Percentiles rank a stretch among this genome's conserved stretches.
These are phyloP conservation scores for Cephus nigrinus DNA, from an alignment of 2,888 invertebrate genomes.

Conservation along the genomic window DNA sequence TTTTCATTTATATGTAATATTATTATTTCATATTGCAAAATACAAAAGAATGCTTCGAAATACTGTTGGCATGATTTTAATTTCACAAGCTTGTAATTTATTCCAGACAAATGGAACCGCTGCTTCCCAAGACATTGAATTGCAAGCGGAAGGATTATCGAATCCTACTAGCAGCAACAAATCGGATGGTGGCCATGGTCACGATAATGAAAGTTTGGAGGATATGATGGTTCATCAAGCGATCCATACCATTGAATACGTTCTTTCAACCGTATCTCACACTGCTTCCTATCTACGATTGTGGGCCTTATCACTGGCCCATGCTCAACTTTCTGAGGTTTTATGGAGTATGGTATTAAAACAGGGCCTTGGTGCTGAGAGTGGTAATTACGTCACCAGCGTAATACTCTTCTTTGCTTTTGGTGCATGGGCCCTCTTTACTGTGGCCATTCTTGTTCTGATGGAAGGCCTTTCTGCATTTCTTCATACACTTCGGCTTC, in stretches of 20 bases:
- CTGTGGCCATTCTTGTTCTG: conserved; percentile 83
- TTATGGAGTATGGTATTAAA: conserved; percentile 79
- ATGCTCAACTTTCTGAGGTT: conserved; percentile 89
- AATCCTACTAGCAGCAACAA: conserved; percentile 70
- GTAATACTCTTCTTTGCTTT: conserved; percentile 75
- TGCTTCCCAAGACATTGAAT: conserved; percentile 69
- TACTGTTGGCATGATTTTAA: background rate
- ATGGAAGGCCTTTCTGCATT: conserved; percentile 95
- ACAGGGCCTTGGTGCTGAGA: conserved; percentile 66
- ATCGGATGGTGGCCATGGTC: conserved; percentile 41
- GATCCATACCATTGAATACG: conserved; percentile 97
- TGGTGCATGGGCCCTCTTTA: conserved; percentile 82
- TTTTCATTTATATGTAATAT: conserved; percentile 18
- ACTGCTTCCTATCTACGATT: conserved; percentile 96
- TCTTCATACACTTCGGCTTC: conserved; percentile 87
- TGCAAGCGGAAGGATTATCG: conserved; percentile 68
- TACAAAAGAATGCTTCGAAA: background rate
- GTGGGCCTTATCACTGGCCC: conserved; percentile 96
- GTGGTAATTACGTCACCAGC: conserved; percentile 60
- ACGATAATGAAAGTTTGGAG: conserved; percentile 70
- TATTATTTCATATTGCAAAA: background rate
- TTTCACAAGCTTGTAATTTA: background rate
- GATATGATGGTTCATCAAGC: conserved; percentile 94
- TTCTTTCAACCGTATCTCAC: conserved; percentile 94
- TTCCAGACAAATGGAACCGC: conserved; percentile 54